Base-by-base conservation (phyloP, 2,797 vertebrate species). In the Peromyscus nudipes region DNA sequence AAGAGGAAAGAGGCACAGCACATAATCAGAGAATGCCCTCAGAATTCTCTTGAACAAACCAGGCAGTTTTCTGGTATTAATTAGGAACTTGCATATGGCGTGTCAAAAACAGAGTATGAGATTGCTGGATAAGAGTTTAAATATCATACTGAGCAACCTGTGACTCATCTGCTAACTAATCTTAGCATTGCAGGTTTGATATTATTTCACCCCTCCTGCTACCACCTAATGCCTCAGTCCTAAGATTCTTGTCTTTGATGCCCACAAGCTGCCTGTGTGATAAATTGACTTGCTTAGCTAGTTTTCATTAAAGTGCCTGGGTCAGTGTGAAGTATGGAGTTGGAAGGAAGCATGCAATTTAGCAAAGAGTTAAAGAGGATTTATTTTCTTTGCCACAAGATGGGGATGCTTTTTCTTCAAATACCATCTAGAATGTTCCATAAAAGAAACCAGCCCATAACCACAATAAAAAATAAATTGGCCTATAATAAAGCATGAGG, bases 371-470 rank as follows among this genome's bases (percentile, higher is more conserved):
- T 96, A 40, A 62, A 96, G 27, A 52, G 16, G 91, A 97, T 97
- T 96, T 91, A n/a, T 89, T 96, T 96, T 95, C 82, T 65, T 96
- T 92, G 75, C 91, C 81, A 94, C 60, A 46, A 94, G 82, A 94
- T 65, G 57, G 69, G 52, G 29, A 83, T 94, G 43, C 25, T 67
- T 81, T 97, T 83, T 91, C 69, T 96, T 94, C 31, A 95, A 67
- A 93, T 84, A 57, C 29, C 46, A 69, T 40, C 16, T 96, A 40
- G n/a, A 96, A 67, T 89, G 27, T 83, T 96, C 57, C 17, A 81
- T 40, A 73, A 77, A 91, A 92, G 19, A 81, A 81, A 92, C 92
- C 11, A 67, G 43, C 43, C 34, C 11, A 67, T 85, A 67, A n/a
- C 29, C 43, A 49, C 31, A 67, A 46, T 46, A 84, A 65, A 77